Evolutionary conservation across 2,888 invertebrate genomes (phyloP).

Genomic region (Luperina nickerlii): DNA sequence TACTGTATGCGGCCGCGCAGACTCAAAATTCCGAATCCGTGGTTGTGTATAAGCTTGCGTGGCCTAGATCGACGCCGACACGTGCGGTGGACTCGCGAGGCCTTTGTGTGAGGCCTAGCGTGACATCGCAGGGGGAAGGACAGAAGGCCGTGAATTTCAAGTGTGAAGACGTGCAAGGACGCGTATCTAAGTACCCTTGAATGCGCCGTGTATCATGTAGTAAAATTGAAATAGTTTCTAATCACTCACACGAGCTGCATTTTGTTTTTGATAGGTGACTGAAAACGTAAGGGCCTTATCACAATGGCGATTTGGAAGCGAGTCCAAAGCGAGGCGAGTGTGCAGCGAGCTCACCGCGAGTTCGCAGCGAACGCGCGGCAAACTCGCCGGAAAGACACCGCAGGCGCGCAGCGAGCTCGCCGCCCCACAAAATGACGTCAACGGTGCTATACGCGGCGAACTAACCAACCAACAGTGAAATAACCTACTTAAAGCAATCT

Average conservation of each 20-base stretch:
- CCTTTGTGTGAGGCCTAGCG: constrained; percentile 52
- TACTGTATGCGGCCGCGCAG: constrained; percentile 43
- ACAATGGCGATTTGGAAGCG: too few relatives aligned
- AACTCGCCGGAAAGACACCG: too few relatives aligned
- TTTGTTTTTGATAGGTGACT: background rate
- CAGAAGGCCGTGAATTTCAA: constrained; percentile 27
- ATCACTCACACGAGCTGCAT: background rate
- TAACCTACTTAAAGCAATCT: background rate
- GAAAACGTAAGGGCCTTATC: background rate
- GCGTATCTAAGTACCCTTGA: background rate
- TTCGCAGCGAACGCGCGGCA: too few relatives aligned
- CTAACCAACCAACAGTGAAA: too few relatives aligned
- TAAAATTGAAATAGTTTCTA: background rate
- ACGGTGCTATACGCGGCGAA: too few relatives aligned
- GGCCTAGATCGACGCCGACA: constrained; percentile 57
- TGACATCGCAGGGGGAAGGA: background rate
- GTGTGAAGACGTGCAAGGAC: background rate
- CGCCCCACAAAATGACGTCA: too few relatives aligned
- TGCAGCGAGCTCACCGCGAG: too few relatives aligned
- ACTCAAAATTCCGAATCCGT: constrained; percentile 46
- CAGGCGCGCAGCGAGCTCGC: too few relatives aligned
- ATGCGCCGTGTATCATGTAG: background rate
- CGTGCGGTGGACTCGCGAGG: constrained; percentile 53
- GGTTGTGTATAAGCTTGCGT: constrained; percentile 56
- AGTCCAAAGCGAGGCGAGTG: too few relatives aligned